These are phyloP conservation scores for Muscina levida DNA, from an alignment of 2,888 invertebrate genomes.

Conservation along the genomic window DNA sequence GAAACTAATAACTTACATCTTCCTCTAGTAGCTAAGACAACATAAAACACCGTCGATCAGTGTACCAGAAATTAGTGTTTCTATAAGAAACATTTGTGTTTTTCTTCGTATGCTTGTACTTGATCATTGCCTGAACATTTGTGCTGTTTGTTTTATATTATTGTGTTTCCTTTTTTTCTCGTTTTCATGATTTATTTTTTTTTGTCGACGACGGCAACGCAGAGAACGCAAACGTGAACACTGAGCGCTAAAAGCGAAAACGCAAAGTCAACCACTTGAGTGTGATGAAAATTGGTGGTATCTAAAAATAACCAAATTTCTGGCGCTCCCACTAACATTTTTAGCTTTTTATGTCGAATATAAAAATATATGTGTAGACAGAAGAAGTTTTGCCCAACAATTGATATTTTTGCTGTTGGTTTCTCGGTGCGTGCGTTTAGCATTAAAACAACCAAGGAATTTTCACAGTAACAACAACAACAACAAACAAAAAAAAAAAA, in stretches of 20 bases:
- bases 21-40: too few species aligned
- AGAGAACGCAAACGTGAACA: constrained; percentile 14
- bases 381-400: constrained; percentile 9
- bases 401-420: constrained; percentile 23
- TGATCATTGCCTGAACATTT: not conserved
- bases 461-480: constrained; percentile 57
- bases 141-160: constrained; percentile 23
- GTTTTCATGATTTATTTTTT: constrained; percentile 68
- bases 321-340: constrained; percentile 75
- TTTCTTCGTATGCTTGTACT: too few species aligned
- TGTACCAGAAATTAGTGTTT: too few species aligned
- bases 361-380: constrained; percentile 26
- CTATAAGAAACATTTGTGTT: too few species aligned
- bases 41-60: too few species aligned
- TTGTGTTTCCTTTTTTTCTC: constrained; percentile 61
- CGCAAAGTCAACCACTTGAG: constrained; percentile 76
- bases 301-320: constrained; percentile 76
- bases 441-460: constrained; percentile 45
- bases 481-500: too few species aligned
- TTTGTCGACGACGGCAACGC: constrained; percentile 44
- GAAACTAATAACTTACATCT: too few species aligned
- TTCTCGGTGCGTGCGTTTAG: too few species aligned
- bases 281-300: constrained; percentile 69
- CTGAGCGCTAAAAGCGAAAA: constrained; percentile 54
- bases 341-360: constrained; percentile 62